A percentile compares a stretch with the other conserved stretches of the same genome.
Evolutionary conservation across 2,797 vertebrate genomes (phyloP).

Genomic region (Arnoldichthys spilopterus): DNA sequence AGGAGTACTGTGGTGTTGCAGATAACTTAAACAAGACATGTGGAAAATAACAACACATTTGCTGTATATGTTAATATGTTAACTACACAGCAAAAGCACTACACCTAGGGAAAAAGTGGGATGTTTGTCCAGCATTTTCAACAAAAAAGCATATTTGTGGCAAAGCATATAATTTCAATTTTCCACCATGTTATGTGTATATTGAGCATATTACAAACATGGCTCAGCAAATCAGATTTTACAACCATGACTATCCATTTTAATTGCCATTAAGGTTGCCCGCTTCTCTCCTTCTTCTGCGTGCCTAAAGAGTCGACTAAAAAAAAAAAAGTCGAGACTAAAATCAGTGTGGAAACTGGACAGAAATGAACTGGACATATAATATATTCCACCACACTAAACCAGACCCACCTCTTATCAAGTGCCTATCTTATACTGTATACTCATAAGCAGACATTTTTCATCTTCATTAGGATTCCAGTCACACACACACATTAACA

Average conservation of each 20-base stretch:
- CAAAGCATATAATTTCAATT: no score
- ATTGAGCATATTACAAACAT: not conserved
- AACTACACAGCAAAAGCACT: no score
- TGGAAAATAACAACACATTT: no score
- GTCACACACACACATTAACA: slow-evolving; percentile 48
- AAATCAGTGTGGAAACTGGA: not conserved
- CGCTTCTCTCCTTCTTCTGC: not conserved
- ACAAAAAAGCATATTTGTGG: no score
- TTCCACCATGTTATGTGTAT: not conserved
- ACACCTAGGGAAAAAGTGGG: no score
- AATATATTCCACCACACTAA: not conserved
- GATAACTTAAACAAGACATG: no score
- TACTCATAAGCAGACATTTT: slow-evolving; percentile 42
- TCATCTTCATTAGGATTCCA: slow-evolving; percentile 43
- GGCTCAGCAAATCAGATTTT: not conserved
- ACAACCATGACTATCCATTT: not conserved
- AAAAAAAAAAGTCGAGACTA: not conserved
- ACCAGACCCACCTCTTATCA: not conserved
- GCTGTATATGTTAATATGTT: no score
- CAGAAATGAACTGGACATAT: not conserved
- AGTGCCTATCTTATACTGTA: slow-evolving; percentile 2
- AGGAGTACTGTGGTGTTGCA: no score
- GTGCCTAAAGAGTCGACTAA: no score
- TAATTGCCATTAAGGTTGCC: not conserved
- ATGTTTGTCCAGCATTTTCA: no score